Percentiles rank a stretch among this genome's conserved stretches.
These are phyloP conservation scores for Cavia porcellus DNA, from an alignment of 2,113 vertebrate species.

Conservation along the genomic window DNA sequence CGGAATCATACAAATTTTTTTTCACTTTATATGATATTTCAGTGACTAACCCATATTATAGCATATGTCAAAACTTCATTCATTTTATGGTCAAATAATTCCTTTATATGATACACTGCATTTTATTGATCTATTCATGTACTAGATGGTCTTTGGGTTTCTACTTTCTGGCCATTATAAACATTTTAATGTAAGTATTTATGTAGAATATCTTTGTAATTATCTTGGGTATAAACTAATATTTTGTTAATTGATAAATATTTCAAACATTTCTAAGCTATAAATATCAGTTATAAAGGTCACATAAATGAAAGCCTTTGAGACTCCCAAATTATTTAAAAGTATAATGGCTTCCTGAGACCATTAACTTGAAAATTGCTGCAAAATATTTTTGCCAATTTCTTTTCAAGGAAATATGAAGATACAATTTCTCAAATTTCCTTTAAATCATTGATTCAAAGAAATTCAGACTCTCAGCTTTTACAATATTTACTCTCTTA, in stretches of 20 bases:
- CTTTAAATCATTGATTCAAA: conserved; percentile 26
- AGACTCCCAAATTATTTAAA: background rate
- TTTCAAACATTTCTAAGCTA: conserved; percentile 48
- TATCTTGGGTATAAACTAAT: background rate
- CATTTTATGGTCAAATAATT: background rate
- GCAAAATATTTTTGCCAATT: background rate
- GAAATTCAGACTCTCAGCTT: background rate
- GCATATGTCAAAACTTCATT: background rate
- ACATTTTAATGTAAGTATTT: background rate
- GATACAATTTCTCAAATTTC: conserved; percentile 30
- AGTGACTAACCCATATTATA: background rate
- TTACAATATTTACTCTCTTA: background rate
- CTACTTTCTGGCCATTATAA: background rate
- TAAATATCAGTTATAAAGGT: conserved; percentile 20
- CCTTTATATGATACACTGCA: background rate
- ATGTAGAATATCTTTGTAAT: background rate
- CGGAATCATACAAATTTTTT: background rate
- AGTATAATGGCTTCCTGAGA: background rate
- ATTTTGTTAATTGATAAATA: conserved; percentile 33
- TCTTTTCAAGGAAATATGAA: conserved; percentile 38
- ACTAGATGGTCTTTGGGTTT: background rate
- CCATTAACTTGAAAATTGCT: background rate
- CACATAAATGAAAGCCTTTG: conserved; percentile 19
- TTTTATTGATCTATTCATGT: conserved; percentile 30
- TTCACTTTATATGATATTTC: conserved; percentile 36